A percentile compares a stretch with the other conserved stretches of the same genome.
These are phyloP conservation scores for Trissolcus basalis DNA, from an alignment of 1,140 invertebrate species.

Conservation along the genomic window DNA sequence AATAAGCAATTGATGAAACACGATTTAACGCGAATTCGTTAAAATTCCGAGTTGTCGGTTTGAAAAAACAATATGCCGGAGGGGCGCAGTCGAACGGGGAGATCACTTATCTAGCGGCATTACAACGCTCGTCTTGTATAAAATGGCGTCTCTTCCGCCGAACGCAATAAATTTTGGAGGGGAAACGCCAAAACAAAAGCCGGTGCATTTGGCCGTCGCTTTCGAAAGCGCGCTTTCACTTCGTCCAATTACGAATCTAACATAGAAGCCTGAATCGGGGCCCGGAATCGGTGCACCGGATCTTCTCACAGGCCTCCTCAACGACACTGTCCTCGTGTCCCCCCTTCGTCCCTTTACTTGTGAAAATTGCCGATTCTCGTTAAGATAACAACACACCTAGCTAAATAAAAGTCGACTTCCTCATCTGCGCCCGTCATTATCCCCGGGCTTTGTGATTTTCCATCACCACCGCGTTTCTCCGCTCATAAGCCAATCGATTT, in stretches of 20 bases:
- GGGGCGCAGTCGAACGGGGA: slow-evolving; percentile 11
- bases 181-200: slow-evolving; percentile 57
- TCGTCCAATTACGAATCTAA: slow-evolving; percentile 59
- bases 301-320: slow-evolving; percentile 57
- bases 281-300: slow-evolving; percentile 59
- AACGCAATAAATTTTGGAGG: slow-evolving; percentile 52
- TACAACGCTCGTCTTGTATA: slow-evolving; percentile 34
- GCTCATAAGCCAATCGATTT: no score
- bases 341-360: slow-evolving; percentile 19
- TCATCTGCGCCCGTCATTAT: neutral
- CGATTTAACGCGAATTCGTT: slow-evolving; percentile 21
- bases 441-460: neutral
- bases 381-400: slow-evolving; percentile 50
- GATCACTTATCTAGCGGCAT: slow-evolving; percentile 47
- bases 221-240: slow-evolving; percentile 62
- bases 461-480: no score
- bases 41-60: slow-evolving; percentile 25
- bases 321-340: slow-evolving; percentile 48
- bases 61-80: neutral
- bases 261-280: slow-evolving; percentile 59
- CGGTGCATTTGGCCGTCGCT: slow-evolving; percentile 43
- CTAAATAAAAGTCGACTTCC: slow-evolving; percentile 22
- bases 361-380: slow-evolving; percentile 55
- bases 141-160: slow-evolving; percentile 28
- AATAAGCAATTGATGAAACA: slow-evolving; percentile 25